phyloP scores from a whole-genome alignment of 2,113 vertebrate species.

The Sula dactylatra region DNA sequence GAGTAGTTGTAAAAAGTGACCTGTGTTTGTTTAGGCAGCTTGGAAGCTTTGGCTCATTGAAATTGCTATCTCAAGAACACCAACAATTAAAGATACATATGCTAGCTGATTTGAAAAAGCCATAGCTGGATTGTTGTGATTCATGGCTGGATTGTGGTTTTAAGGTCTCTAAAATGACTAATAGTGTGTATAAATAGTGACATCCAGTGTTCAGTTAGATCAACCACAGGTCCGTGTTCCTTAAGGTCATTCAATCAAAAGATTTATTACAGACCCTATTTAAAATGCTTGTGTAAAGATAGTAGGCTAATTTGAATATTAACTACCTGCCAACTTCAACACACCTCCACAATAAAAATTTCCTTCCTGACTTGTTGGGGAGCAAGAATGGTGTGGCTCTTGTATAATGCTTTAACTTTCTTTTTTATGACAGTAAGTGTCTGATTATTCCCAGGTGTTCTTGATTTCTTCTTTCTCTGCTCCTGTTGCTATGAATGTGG shows the following conservation, averaged over 20 bases:
- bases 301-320: conserved; percentile 75
- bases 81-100: background rate
- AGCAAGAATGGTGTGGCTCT: conserved; percentile 67
- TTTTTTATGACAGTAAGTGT: conserved; percentile 72
- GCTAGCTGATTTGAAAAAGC: background rate
- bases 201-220: conserved; percentile 68
- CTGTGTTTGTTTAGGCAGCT: background rate
- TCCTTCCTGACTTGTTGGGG: conserved; percentile 74
- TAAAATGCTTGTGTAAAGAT: conserved; percentile 68
- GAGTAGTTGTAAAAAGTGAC: background rate
- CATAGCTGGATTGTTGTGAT: background rate
- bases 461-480: conserved; percentile 61
- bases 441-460: conserved; percentile 79
- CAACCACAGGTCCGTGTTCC: conserved; percentile 46
- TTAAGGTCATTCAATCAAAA: conserved; percentile 55
- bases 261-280: conserved; percentile 51
- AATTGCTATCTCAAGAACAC: background rate
- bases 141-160: background rate
- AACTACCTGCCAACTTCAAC: conserved; percentile 75
- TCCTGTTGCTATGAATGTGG: conserved; percentile 72
- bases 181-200: conserved; percentile 65
- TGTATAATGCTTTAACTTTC: conserved; percentile 69
- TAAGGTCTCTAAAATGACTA: conserved; percentile 51
- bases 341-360: conserved; percentile 77
- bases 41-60: background rate